Evolutionary conservation across 2,888 invertebrate genomes (phyloP), one percentile per base, ranked within the genome.

Genomic region (Hirtodrosophila alboralis): DNA sequence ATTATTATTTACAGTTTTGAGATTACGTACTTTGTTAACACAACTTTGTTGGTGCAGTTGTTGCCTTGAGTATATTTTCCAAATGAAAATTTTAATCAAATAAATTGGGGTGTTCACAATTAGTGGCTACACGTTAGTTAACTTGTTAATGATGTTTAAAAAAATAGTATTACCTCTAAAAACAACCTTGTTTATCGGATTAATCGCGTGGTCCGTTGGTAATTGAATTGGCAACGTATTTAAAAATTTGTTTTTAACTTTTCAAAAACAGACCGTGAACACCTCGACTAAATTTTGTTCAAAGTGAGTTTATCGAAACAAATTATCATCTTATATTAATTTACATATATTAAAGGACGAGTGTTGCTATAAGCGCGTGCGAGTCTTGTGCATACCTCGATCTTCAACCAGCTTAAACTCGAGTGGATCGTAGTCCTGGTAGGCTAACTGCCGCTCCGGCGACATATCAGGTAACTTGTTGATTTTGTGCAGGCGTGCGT

Each of bases 391-490:
- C n/a, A 34, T 43, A 2, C 14, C 44, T 10, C 49, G 56, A 13
- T 59, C 57, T 10, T 53, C 54, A 1, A 64, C 43, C 36, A 60
- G 28, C 41, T 66, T 65, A 72, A 91, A 91, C 73, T 91, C 90
- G 40, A 83, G 76, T 10, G 90, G 88, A 78, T 91, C 88, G 47
- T 89, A 90, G 38, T 89, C 89, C 68, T 88, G 84, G 60, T 89
- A 88, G 40, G 90, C 90, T 30, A 88, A 65, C 52, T 84, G 83
- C 57, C 90, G 89, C 65, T 91, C 90, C 36, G 73, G 67, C 56
- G 87, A 75, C 60, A 83, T 66, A 53, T 90, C 89, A 74, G 90
- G 87, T 79, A 87, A 73, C 76, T 88, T 87, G 69, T 83, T 73
- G 41, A 90, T 80, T 80, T 87, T 83, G 69, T 88, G 72, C 81